Evolutionary conservation across 2,113 vertebrate genomes (phyloP), one percentile per base, ranked within the genome.

Genomic region (Andinoacara biseriatus): DNA sequence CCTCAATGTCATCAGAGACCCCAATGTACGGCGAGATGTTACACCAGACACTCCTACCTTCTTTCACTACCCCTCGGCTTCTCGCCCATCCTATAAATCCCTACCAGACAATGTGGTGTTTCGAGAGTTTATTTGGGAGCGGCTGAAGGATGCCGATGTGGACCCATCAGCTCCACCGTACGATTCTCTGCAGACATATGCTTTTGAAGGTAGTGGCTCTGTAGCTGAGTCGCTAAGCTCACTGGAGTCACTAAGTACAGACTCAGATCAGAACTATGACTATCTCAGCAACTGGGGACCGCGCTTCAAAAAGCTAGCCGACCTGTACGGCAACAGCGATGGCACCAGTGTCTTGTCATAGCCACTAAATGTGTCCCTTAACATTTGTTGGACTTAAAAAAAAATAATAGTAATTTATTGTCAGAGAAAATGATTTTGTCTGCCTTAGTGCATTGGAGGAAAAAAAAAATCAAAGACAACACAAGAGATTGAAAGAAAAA

Each of bases 221-320:
- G 96, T 98, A 29, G 98, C 98, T 0, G 98, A 98, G 69, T 99
- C 98, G 0, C 97, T 99, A 77, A 99, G 98, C 85, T 99, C 98
- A 1, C 93, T 99, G 88, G 98, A 99, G 92, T 99, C 98, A 0
- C 93, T 97, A 91, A 98, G 97, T 92, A 97, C 97, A 83, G 98
- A 97, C 95, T 99, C 98, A 56, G 98, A 99, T 83, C 98, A 99
- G 95, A 98, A 97, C 94, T 99, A 98, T 0, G 98, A 99, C 94
- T 98, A 99, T 90, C 97, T 99, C 65, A 98, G 97, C 94, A 97
- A 96, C 95, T 99, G 98, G 97, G 98, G 98, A 1, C 98, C 98
- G 2, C 97, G 97, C 6, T 99, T 99, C 88, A 97, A 98, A 93
- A 97, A 98, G 90, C 96, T 99, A n/a, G 97, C 98, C 0, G 98